Base-by-base conservation (phyloP, 2,797 vertebrate genomes). In the Peromyscus melanophrys region DNA sequence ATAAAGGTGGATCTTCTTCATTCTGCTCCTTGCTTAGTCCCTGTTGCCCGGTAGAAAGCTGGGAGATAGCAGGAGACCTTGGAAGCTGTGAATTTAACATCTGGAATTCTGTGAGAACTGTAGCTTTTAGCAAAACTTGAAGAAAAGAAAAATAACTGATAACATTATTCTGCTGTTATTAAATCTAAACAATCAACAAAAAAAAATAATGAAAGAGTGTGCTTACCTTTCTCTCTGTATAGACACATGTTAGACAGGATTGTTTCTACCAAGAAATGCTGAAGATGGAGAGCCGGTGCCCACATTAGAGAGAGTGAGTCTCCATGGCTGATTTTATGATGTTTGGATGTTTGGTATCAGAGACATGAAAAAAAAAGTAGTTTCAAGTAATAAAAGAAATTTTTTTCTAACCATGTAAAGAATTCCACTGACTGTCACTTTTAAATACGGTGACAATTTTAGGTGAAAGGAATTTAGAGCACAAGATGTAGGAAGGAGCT, bases 21-120 rank as follows among this genome's bases (percentile, higher is more conserved):
- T 17, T 21, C 46, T 5, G 8, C 7, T 10, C 10, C 21, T 55
- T 37, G 34, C 29, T 37, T 75, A 0, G 52, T n/a, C 31, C 0
- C 1, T 43, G 27, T 37, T 34, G 40, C 61, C 16, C 84, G 27
- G 34, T 4, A 67, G 43, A 46, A 40, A 37, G 31, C 55, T 57
- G 73, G 19, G 17, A 84, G 37, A 63, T 40, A 7, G 37, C 0
- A 61, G 77, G 34, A 34, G 14, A 43, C n/a, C 6, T 2, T 25
- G 61, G 73, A 5, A 57, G 57, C 77, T 7, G 27, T 73, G 19
- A 76, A 49, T 52, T 21, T 85, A 46, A 71, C 21, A 31, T 77
- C 63, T 49, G 49, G 91, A 95, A 89, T 61, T 89, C 43, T 52
- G 8, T 86, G 34, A 12, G 65, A 89, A 86, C 89, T 25, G 19